phyloP scores from a whole-genome alignment of 1,140 invertebrate species.

The Ruditapes philippinarum region DNA sequence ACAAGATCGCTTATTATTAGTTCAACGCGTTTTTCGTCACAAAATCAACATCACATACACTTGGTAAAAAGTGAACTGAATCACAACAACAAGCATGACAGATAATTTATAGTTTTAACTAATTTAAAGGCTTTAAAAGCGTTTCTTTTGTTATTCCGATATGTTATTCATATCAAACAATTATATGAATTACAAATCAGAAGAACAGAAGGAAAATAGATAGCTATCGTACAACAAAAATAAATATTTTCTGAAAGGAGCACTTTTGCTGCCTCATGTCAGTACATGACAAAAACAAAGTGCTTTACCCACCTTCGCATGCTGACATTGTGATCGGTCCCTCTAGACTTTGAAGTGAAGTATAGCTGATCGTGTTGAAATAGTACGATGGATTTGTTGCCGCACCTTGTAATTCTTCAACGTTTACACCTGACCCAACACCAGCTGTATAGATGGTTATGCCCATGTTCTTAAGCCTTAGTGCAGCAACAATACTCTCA shows the following conservation, averaged over 20 bases:
- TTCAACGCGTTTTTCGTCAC: no score
- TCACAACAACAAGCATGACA: no score
- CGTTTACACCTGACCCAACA: background rate
- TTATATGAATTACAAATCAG: background rate
- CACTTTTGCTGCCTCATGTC: background rate
- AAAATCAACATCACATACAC: no score
- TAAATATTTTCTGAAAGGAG: background rate
- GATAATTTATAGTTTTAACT: no score
- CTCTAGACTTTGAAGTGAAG: background rate
- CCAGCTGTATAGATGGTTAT: slow-evolving; percentile 6
- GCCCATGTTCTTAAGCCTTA: background rate
- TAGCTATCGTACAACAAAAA: background rate
- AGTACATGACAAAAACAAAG: background rate
- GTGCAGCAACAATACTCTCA: background rate
- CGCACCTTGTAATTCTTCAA: background rate
- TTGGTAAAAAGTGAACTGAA: no score
- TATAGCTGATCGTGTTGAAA: background rate
- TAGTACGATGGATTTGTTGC: background rate
- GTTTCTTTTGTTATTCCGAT: no score
- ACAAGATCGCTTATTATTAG: no score
- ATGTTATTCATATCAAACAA: no score
- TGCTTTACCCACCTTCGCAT: background rate
- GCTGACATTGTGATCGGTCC: background rate
- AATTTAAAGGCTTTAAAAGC: no score
- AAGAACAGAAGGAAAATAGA: background rate